These are phyloP conservation scores for Orgyia antiqua DNA, from an alignment of 2,888 invertebrate genomes.

Conservation along the genomic window DNA sequence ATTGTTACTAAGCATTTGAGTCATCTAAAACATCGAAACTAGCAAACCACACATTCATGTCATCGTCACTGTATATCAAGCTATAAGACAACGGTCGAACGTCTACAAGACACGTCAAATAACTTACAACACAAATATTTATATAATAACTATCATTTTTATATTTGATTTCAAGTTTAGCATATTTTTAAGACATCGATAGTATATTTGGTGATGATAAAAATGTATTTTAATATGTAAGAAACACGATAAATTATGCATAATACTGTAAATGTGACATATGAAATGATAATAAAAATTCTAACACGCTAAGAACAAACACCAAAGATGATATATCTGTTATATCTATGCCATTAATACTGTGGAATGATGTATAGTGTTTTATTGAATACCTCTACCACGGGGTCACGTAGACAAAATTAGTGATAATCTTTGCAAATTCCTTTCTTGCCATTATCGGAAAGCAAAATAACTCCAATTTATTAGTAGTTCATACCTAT, in stretches of 20 bases:
- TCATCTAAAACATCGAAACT: no score
- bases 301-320: constrained; percentile 15
- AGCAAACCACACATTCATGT: no score
- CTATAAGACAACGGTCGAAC: no score
- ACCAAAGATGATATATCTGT: constrained; percentile 8
- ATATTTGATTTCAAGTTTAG: constrained; percentile 34
- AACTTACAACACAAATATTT: constrained; percentile 40
- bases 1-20: no score
- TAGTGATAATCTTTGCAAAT: no score
- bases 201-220: constrained; percentile 16
- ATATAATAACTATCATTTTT: constrained; percentile 35
- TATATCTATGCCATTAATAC: constrained; percentile 4
- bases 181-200: constrained; percentile 20
- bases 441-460: no score
- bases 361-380: constrained; percentile 1
- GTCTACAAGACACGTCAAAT: constrained; percentile 44
- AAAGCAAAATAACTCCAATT: no score
- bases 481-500: no score
- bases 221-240: constrained; percentile 24
- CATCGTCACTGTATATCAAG: no score
- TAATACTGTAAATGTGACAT: constrained; percentile 22
- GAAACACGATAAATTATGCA: constrained; percentile 23
- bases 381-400: no score
- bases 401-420: no score
- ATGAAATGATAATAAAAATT: constrained; percentile 19